Evolutionary conservation across 2,113 vertebrate species (phyloP).

Genomic region (Centropus unirufus): DNA sequence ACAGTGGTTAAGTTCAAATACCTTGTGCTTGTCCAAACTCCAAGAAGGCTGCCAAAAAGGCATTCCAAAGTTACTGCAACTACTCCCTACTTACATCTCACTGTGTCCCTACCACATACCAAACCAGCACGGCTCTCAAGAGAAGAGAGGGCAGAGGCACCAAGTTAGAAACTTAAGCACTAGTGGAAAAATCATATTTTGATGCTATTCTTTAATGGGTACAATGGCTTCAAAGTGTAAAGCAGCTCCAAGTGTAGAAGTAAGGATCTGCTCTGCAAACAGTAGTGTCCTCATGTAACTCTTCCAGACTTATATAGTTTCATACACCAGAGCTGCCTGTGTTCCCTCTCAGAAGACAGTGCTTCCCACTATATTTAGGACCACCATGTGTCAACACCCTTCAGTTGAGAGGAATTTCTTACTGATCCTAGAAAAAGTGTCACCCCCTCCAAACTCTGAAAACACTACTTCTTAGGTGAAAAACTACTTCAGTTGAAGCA

Average conservation of each 20-base stretch:
- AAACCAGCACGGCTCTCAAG: neutral
- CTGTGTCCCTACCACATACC: neutral
- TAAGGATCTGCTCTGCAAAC: conserved; percentile 3
- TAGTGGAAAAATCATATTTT: neutral
- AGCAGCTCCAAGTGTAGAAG: neutral
- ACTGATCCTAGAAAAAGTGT: conserved; percentile 30
- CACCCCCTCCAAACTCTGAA: neutral
- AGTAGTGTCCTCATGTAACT: conserved; percentile 20
- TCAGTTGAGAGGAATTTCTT: conserved; percentile 15
- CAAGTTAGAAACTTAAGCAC: neutral
- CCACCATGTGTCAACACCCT: conserved; percentile 21
- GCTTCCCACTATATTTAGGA: conserved; percentile 57
- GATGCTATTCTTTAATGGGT: neutral
- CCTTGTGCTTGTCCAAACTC: neutral
- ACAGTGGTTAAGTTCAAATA: neutral
- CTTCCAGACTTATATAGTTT: conserved; percentile 16
- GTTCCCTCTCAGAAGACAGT: conserved; percentile 27
- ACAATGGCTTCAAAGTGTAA: neutral
- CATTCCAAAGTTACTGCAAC: neutral
- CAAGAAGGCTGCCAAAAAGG: accelerated
- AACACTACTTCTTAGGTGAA: neutral
- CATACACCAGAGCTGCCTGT: conserved; percentile 31
- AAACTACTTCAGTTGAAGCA: neutral
- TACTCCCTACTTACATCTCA: neutral
- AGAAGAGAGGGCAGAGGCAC: neutral